A percentile compares a stretch with the other conserved stretches of the same genome.
Conservation (phyloP, 2,797 vertebrate species). For the Protosalanx chinensis region DNA sequence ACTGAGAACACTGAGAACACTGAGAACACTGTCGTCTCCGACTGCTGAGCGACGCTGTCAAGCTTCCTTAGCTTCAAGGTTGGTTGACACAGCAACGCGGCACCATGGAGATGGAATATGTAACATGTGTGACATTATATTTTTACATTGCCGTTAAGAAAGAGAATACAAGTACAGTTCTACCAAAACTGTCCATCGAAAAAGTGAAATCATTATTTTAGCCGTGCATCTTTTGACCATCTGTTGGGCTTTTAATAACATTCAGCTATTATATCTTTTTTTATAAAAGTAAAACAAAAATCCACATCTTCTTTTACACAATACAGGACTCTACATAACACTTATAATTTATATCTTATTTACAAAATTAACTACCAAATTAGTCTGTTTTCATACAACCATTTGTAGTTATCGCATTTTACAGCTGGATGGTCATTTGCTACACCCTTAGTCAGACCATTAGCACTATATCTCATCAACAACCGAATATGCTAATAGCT, state of each 20-base stretch:
- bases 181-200: not conserved
- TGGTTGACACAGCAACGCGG: not conserved
- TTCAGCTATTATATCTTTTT: too few relatives aligned
- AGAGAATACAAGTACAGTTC: not conserved
- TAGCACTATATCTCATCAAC: constrained; percentile 5
- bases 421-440: not conserved
- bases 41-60: not conserved
- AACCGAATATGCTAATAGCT: constrained; percentile 9
- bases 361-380: not conserved
- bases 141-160: not conserved
- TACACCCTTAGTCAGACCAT: constrained; percentile 1
- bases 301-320: not conserved
- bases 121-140: not conserved
- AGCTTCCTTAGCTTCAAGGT: not conserved
- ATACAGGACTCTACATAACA: not conserved
- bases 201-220: not conserved
- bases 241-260: not conserved
- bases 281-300: too few relatives aligned
- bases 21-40: not conserved
- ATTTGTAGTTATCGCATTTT: constrained; percentile 1
- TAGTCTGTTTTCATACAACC: not conserved
- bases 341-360: not conserved
- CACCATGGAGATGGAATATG: not conserved
- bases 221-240: not conserved
- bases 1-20: not conserved